phyloP scores from a whole-genome alignment of 2,888 invertebrate species.

The Netelia inedita region DNA sequence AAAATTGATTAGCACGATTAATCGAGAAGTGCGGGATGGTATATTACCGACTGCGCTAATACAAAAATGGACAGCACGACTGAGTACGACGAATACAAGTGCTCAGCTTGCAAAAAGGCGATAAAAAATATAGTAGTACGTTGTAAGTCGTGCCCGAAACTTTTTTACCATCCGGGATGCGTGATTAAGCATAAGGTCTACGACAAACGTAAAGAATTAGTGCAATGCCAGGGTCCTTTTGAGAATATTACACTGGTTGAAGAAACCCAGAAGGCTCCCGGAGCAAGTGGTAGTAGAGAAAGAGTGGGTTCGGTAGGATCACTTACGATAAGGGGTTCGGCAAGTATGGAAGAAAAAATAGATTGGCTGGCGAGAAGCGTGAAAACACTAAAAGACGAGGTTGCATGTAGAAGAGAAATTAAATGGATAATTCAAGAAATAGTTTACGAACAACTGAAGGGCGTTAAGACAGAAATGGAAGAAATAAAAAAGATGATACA shows the following conservation, averaged over 20 bases:
- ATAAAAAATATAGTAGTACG: neutral
- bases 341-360: neutral
- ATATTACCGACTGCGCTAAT: neutral
- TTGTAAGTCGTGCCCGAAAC: slow-evolving; percentile 21
- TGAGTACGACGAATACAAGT: slow-evolving; percentile 32
- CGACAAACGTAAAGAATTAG: too few species aligned
- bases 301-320: neutral
- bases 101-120: slow-evolving; percentile 30
- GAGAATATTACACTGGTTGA: neutral
- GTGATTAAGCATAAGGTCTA: slow-evolving; percentile 1
- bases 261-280: neutral
- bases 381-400: slow-evolving; percentile 20
- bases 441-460: neutral
- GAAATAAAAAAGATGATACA: slow-evolving; percentile 44
- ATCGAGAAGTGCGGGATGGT: neutral
- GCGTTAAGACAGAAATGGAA: neutral
- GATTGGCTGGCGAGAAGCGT: slow-evolving; percentile 29
- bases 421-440: slow-evolving; percentile 5
- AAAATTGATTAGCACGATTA: neutral
- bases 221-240: neutral
- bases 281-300: neutral
- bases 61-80: neutral
- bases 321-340: neutral
- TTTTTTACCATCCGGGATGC: slow-evolving; percentile 24
- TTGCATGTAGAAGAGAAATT: neutral